Conservation (phyloP, 2,888 invertebrate genomes). For the Hermaeophaga mercurialis region DNA sequence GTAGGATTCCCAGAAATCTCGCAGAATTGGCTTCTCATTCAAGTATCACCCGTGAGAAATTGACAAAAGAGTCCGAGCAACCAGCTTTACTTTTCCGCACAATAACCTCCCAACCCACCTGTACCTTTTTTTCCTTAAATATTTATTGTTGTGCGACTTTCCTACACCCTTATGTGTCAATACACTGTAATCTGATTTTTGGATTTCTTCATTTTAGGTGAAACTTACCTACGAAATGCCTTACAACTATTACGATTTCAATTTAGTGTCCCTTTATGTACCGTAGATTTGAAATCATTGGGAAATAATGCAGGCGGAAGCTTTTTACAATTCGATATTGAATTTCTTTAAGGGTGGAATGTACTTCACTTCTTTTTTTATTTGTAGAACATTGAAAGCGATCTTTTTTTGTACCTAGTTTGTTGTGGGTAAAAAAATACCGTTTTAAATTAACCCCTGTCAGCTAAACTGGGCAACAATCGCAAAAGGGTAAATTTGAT, state of each 20-base stretch:
- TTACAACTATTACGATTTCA: slow-evolving; percentile 22
- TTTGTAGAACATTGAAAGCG: neutral
- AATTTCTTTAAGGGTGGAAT: slow-evolving; percentile 1
- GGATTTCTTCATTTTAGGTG: slow-evolving; percentile 34
- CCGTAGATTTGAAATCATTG: slow-evolving; percentile 10
- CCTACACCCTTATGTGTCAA: slow-evolving; percentile 42
- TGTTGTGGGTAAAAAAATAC: no score
- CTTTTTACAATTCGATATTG: neutral
- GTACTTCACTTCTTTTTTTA: slow-evolving; percentile 6
- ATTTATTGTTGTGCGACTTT: slow-evolving; percentile 22
- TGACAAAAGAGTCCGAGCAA: slow-evolving; percentile 12
- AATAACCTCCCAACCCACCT: slow-evolving; percentile 11
- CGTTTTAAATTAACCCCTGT: no score
- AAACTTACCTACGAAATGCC: slow-evolving; percentile 24
- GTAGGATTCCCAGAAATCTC: no score
- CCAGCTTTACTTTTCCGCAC: slow-evolving; percentile 2
- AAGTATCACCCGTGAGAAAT: slow-evolving; percentile 10
- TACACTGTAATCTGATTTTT: slow-evolving; percentile 44
- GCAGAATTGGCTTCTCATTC: slow-evolving; percentile 3
- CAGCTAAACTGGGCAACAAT: no score
- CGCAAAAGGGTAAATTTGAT: no score
- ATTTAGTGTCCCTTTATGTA: slow-evolving; percentile 2
- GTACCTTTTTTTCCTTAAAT: slow-evolving; percentile 6
- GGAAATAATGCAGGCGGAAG: slow-evolving; percentile 19
- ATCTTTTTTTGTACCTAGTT: neutral